phyloP scores from a whole-genome alignment of 2,888 invertebrate species.

The Patella pellucida region DNA sequence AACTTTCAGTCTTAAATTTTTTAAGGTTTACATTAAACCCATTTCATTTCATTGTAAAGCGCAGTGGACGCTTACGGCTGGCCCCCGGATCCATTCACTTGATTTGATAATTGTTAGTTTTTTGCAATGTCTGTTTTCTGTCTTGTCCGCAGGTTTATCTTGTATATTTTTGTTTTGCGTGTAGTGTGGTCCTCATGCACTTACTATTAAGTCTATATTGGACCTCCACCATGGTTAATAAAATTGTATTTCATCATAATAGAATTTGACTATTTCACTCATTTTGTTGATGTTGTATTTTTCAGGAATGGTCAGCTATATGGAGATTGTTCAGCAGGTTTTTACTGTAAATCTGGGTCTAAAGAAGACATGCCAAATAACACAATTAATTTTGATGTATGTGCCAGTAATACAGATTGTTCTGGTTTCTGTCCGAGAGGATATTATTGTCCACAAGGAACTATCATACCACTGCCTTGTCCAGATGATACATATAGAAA shows the following conservation, averaged over 20 bases:
- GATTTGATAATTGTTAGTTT: no score
- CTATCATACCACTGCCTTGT: conserved; percentile 56
- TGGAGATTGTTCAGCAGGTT: conserved; percentile 62
- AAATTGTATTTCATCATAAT: background rate
- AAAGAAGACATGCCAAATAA: conserved; percentile 54
- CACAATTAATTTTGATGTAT: conserved; percentile 43
- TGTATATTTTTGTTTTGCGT: no score
- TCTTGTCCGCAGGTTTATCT: no score
- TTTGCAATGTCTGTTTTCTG: no score
- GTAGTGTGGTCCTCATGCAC: no score
- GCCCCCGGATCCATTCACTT: no score
- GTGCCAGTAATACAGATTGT: conserved; percentile 52
- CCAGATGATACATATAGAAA: conserved; percentile 61
- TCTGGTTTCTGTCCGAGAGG: conserved; percentile 67
- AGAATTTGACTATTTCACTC: no score
- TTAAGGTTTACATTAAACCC: background rate
- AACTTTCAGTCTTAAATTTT: background rate
- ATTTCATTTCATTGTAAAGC: background rate
- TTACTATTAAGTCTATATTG: background rate
- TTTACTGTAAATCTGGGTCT: conserved; percentile 65
- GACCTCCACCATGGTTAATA: background rate
- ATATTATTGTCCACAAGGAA: conserved; percentile 62
- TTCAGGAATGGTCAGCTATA: conserved; percentile 61
- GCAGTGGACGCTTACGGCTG: no score
- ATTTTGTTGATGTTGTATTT: background rate